Base-by-base conservation (phyloP, 2,888 invertebrate species). In the Cheilosia vulpina region DNA sequence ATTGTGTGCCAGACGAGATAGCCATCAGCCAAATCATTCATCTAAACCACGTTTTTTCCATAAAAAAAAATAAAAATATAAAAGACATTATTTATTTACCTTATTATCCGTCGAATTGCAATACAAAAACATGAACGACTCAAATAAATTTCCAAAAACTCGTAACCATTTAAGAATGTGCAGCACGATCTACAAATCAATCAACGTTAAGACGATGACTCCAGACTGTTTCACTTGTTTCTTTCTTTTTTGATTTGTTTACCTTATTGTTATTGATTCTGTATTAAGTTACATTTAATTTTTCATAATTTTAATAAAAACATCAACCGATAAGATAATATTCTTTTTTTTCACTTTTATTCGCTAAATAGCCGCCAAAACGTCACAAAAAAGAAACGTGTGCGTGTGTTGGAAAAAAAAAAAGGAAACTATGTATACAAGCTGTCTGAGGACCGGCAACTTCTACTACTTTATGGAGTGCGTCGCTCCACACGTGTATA, bases 181-280 rank as follows among this genome's bases (percentile, higher is more conserved):
- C 85, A 85, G 85, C 85, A 85, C 85, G 85, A 85, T 85, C 77
- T 68, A 76, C 76, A 85, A 85, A 85, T 85, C 85, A 85, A 81
- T 85, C 85, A 85, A 85, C 63, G 71, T 75, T 53, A 17, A 27
- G 78, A 17, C 72, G 80, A 85, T 62, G 58, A 73, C 57, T 79
- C 58, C 76, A 47, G 81, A 72, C 66, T 58, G 69, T 75, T 75
- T 79, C 55, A 55, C 65, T 78, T 73, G 57, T 55, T 41, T 69
- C 17, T 21, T 5, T 27, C 58, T 69, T 76, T 55, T 63, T 53
- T 19, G 17, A 41, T 38, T 17, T 53, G 17, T 53, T 19, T 38
- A 45, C n/a, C 60, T 60, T 55, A 71, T 71, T 76, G 66, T 76
- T 13, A 57, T 80, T 62, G 47, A 75, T 69, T 84, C 41, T 58